Evolutionary conservation across 2,113 vertebrate species (phyloP).

Genomic region (Erpornis zantholeuca): DNA sequence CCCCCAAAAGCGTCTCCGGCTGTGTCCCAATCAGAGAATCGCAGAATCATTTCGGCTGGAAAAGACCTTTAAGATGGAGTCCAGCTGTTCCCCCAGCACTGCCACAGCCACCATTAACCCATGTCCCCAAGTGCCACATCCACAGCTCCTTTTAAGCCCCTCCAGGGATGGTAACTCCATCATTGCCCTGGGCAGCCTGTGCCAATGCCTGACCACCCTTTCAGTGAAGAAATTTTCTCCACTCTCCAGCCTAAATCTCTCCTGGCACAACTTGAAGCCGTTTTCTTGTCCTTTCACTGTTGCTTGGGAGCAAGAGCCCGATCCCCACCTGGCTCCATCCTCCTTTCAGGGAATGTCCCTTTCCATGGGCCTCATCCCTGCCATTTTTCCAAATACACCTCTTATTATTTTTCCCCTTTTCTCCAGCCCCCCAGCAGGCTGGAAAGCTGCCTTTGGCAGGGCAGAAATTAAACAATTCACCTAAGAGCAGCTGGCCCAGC

Average conservation of each 20-base stretch:
- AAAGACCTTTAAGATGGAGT: neutral
- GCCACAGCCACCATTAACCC: neutral
- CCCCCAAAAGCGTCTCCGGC: neutral
- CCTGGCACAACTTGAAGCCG: neutral
- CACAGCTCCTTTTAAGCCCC: rapidly evolving
- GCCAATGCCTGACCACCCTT: neutral
- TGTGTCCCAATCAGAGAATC: neutral
- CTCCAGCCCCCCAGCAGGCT: neutral
- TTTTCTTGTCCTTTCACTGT: neutral
- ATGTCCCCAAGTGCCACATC: neutral
- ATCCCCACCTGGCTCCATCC: neutral
- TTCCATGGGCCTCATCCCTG: neutral
- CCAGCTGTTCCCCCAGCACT: neutral
- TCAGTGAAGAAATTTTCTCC: neutral
- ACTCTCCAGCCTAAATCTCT: neutral
- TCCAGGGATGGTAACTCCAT: neutral
- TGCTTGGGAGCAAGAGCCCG: neutral
- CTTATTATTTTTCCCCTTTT: neutral
- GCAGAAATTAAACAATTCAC: neutral
- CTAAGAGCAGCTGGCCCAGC: neutral
- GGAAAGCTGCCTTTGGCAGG: neutral
- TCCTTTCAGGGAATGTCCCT: neutral
- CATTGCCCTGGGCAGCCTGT: neutral
- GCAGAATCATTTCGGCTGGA: neutral
- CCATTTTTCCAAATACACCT: neutral